A percentile compares a stretch with the other conserved stretches of the same genome.
phyloP scores from a whole-genome alignment of 1,140 invertebrate species.

The Camponotus vicinus region DNA sequence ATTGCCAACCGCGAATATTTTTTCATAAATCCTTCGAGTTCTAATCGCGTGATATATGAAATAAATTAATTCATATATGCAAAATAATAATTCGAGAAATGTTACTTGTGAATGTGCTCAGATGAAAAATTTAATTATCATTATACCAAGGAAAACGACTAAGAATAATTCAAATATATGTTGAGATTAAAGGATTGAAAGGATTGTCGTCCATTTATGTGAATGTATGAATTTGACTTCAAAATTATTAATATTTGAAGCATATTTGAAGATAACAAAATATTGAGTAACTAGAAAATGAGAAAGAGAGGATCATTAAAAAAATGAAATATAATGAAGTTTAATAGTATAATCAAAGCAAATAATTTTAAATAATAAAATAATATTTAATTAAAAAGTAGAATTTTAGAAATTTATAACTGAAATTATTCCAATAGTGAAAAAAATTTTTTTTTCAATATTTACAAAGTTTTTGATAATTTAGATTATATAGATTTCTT shows the following conservation, averaged over 20 bases:
- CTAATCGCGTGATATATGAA: neutral
- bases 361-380: too few species aligned
- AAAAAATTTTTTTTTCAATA: neutral
- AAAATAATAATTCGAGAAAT: conserved; percentile 13
- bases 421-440: too few species aligned
- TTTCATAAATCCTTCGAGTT: neutral
- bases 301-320: too few species aligned
- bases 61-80: conserved; percentile 5
- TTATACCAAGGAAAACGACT: conserved; percentile 44
- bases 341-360: too few species aligned
- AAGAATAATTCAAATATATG: neutral
- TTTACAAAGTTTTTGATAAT: neutral
- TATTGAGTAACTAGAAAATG: neutral
- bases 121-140: neutral
- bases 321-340: too few species aligned
- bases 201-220: neutral
- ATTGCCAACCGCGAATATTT: neutral
- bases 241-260: conserved; percentile 3
- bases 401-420: too few species aligned
- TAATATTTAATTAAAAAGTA: too few species aligned
- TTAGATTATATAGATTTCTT: neutral
- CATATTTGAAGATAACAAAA: neutral
- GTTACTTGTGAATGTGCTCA: neutral
- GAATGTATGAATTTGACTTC: neutral
- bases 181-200: neutral